Conservation (phyloP, 2,888 invertebrate genomes). For the Caenorhabditis macrosperma region DNA sequence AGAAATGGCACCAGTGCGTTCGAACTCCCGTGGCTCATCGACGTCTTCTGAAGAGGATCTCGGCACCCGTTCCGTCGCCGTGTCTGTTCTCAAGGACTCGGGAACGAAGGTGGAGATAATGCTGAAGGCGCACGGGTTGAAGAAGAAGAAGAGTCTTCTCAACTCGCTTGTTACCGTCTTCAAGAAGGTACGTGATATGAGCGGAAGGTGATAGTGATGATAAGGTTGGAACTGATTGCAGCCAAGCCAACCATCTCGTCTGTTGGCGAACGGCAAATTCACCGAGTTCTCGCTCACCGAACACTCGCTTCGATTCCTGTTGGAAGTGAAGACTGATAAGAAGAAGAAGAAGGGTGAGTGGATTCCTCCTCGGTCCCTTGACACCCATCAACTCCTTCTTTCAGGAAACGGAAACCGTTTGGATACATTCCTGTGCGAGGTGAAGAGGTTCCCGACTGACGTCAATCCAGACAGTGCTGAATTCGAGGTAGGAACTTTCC, state of each 20-base stretch:
- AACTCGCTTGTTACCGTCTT: slow-evolving; percentile 71
- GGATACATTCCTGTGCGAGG: slow-evolving; percentile 73
- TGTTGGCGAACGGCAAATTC: slow-evolving; percentile 77
- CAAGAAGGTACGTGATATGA: slow-evolving; percentile 68
- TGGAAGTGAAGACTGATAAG: slow-evolving; percentile 74
- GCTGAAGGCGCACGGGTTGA: slow-evolving; percentile 77
- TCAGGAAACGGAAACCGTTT: slow-evolving; percentile 69
- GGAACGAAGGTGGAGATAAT: slow-evolving; percentile 76
- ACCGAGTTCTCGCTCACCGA: slow-evolving; percentile 73
- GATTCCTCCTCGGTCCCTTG: neutral
- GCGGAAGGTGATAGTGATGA: too few species aligned
- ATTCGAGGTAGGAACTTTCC: slow-evolving; percentile 74
- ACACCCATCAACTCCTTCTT: neutral
- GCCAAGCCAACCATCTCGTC: slow-evolving; percentile 76
- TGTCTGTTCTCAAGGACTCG: slow-evolving; percentile 73
- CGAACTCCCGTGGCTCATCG: slow-evolving; percentile 34
- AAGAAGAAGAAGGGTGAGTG: slow-evolving; percentile 70
- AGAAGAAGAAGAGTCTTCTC: slow-evolving; percentile 71
- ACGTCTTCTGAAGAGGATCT: slow-evolving; percentile 52
- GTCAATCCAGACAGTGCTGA: slow-evolving; percentile 79
- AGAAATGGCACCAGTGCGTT: slow-evolving; percentile 51
- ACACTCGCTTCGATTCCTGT: slow-evolving; percentile 69
- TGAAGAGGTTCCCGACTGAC: slow-evolving; percentile 75
- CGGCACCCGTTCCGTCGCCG: slow-evolving; percentile 57
- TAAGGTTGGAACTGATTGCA: slow-evolving; percentile 20